These are phyloP conservation scores for Metellina segmentata DNA, from an alignment of 2,888 invertebrate species.

Conservation along the genomic window DNA sequence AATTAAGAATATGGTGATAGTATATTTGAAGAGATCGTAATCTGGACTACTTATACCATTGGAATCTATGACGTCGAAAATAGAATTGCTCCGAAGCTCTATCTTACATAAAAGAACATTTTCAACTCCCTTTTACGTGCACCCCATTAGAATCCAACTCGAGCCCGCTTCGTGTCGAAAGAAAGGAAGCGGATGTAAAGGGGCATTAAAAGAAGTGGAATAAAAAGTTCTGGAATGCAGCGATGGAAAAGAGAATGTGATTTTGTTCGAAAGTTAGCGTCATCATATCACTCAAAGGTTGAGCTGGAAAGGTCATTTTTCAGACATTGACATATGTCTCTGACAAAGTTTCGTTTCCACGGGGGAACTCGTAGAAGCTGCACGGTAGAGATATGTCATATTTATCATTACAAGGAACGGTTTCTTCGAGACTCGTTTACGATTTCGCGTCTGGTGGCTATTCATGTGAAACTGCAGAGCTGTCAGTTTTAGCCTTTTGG, in stretches of 20 bases:
- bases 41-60: no score
- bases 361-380: background rate
- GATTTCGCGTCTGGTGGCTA: background rate
- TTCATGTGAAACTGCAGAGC: background rate
- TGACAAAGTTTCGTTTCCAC: background rate
- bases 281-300: background rate
- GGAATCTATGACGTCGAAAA: no score
- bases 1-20: no score
- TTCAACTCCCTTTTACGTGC: background rate
- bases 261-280: background rate
- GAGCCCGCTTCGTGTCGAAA: background rate
- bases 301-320: background rate
- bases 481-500: background rate
- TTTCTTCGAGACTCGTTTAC: background rate
- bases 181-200: background rate
- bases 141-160: background rate
- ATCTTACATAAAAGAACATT: background rate
- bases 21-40: no score
- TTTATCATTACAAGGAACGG: constrained; percentile 17
- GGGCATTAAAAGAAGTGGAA: background rate
- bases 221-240: background rate
- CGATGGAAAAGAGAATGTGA: background rate
- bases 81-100: no score
- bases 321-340: constrained; percentile 23
- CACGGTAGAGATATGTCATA: background rate